A percentile compares a stretch with the other conserved stretches of the same genome.
Conservation (phyloP, 2,888 invertebrate species). For the Epirrhoe tristata region DNA sequence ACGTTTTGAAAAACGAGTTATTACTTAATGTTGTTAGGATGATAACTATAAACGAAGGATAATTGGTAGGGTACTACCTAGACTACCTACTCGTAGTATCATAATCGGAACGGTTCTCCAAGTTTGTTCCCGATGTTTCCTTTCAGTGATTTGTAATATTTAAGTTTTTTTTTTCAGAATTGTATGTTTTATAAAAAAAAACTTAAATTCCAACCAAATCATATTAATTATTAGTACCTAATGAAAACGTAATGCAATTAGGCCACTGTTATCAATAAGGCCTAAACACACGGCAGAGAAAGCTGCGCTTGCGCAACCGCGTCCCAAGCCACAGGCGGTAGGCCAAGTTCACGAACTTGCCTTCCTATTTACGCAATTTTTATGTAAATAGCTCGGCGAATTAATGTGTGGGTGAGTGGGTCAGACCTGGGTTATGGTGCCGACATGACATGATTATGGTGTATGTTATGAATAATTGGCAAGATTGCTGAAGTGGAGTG, state of each 20-base stretch:
- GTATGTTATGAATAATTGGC: background rate
- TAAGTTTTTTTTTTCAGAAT: no score
- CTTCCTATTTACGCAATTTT: conserved; percentile 33
- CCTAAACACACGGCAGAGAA: conserved; percentile 45
- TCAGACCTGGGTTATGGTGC: conserved; percentile 7
- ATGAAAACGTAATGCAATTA: background rate
- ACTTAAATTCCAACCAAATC: no score
- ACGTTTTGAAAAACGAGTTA: background rate
- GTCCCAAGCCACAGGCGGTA: conserved; percentile 50
- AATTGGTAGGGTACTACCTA: no score
- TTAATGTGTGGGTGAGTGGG: conserved; percentile 13
- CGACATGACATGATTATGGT: background rate
- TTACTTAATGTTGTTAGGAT: background rate
- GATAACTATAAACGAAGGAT: no score
- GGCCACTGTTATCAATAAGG: conserved; percentile 7
- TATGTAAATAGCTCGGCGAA: conserved; percentile 26
- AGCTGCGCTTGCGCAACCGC: conserved; percentile 56
- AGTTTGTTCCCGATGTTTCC: no score
- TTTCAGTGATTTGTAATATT: no score
- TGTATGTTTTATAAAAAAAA: no score
- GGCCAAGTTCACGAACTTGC: conserved; percentile 51
- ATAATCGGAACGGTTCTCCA: no score
- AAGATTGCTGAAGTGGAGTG: background rate
- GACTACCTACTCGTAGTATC: no score
- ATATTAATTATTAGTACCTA: no score